Conservation (phyloP, 1,140 invertebrate species). For the Polypedilum pembai region DNA sequence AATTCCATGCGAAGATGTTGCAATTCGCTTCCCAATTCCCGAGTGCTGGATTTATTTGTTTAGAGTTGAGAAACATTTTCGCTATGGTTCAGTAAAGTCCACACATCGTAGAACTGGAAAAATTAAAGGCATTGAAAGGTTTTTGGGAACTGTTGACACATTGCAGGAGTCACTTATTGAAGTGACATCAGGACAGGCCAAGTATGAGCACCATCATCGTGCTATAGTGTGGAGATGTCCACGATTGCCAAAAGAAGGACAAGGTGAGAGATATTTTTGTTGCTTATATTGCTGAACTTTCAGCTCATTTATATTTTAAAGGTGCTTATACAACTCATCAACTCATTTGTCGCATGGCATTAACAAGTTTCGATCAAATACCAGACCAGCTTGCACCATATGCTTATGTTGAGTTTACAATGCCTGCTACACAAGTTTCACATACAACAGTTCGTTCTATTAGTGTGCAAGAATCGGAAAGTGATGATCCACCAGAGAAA, state of each 20-base stretch:
- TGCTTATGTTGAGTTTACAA: conserved; percentile 93
- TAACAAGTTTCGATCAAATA: conserved; percentile 95
- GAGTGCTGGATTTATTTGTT: conserved; percentile 99
- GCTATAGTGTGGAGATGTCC: conserved; percentile 98
- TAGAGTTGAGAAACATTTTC: conserved; percentile 95
- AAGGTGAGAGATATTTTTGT: conserved; percentile 58
- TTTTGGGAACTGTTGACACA: conserved; percentile 86
- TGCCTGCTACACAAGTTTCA: conserved; percentile 95
- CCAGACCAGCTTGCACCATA: conserved; percentile 84
- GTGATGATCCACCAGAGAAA: conserved; percentile 93
- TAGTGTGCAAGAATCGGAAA: conserved; percentile 79
- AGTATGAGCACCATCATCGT: conserved; percentile 97
- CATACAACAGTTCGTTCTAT: conserved; percentile 95
- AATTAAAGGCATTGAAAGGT: conserved; percentile 87
- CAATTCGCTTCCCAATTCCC: conserved; percentile 93
- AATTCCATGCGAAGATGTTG: conserved; percentile 96
- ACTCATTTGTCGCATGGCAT: conserved; percentile 82
- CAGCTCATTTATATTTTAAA: conserved; percentile 45
- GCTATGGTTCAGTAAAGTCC: conserved; percentile 96
- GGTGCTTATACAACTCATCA: conserved; percentile 95
- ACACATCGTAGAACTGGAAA: conserved; percentile 82
- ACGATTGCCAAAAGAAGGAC: conserved; percentile 90
- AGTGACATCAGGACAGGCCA: conserved; percentile 94
- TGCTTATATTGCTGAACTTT: conserved; percentile 21
- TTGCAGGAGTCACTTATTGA: conserved; percentile 92